These are phyloP conservation scores for Gymnorhina tibicen DNA, from an alignment of 2,113 vertebrate species.

Conservation along the genomic window DNA sequence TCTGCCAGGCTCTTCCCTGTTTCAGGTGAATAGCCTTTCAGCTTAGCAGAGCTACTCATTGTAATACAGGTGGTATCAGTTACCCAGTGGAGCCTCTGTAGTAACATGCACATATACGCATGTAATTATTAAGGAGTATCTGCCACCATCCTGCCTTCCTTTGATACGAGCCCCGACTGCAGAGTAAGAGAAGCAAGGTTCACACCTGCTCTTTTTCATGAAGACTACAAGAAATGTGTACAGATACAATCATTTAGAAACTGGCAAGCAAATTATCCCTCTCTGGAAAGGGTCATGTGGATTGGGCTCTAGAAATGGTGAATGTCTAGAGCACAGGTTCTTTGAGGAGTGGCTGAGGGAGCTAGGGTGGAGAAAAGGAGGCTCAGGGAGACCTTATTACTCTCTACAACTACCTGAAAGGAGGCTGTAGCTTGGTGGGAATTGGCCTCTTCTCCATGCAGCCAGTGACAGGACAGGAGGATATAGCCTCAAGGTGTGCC, in stretches of 20 bases:
- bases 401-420: background rate
- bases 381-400: background rate
- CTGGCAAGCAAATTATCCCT: rapidly evolving
- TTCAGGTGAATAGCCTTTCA: background rate
- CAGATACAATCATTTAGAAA: background rate
- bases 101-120: background rate
- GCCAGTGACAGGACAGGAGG: background rate
- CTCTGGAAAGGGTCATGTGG: rapidly evolving
- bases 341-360: background rate
- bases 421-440: background rate
- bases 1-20: background rate
- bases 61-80: background rate
- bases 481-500: background rate
- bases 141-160: background rate
- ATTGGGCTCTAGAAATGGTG: background rate
- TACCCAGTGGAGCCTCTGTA: background rate
- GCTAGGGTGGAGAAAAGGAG: background rate
- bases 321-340: background rate
- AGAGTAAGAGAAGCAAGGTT: background rate
- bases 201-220: background rate
- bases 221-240: background rate
- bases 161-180: background rate
- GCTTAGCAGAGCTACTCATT: background rate
- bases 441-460: background rate
- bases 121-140: background rate